phyloP scores from a whole-genome alignment of 2,888 invertebrate genomes.

The Perdita meconis region DNA sequence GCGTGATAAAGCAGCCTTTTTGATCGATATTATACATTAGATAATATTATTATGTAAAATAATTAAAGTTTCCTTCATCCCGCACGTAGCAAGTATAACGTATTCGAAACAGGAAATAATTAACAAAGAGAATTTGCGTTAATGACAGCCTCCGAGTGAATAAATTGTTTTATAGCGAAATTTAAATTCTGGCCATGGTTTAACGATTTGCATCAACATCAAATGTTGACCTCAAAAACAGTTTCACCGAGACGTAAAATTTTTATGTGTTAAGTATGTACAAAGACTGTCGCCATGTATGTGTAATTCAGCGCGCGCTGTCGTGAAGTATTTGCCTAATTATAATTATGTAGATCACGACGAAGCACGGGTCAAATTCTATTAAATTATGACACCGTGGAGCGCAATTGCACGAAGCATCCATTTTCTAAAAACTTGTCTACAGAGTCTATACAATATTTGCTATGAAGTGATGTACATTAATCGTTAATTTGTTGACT shows the following conservation, averaged over 20 bases:
- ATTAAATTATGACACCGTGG: conserved; percentile 23
- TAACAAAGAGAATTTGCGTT: too few relatives aligned
- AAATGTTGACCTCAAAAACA: conserved; percentile 7
- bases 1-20: too few relatives aligned
- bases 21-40: not conserved
- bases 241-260: not conserved
- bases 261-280: not conserved
- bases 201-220: too few relatives aligned
- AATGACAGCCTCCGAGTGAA: too few relatives aligned
- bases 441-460: not conserved
- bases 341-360: conserved; percentile 62
- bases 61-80: not conserved
- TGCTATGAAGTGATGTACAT: too few relatives aligned
- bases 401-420: not conserved
- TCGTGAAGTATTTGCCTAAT: conserved; percentile 38
- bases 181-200: too few relatives aligned
- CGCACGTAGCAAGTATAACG: too few relatives aligned
- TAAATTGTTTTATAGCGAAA: too few relatives aligned
- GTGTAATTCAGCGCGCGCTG: not conserved
- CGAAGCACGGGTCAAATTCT: conserved; percentile 34
- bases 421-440: not conserved
- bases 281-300: not conserved
- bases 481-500: too few relatives aligned
- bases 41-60: not conserved
- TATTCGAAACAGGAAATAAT: too few relatives aligned